Evolutionary conservation across 2,888 invertebrate species (phyloP).

Genomic region (Chloroclysta siterata): DNA sequence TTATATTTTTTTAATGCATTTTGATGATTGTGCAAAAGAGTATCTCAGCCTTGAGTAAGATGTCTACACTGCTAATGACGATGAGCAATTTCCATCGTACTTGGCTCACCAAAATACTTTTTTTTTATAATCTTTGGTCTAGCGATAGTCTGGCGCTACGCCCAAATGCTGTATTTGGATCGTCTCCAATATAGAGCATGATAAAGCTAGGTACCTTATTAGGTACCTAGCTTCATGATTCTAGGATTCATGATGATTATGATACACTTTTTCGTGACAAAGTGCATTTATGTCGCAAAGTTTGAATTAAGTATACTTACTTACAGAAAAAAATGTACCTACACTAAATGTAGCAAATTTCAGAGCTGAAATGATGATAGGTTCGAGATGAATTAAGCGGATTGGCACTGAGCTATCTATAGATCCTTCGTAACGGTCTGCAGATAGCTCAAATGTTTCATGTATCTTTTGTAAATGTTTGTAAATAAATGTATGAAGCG

Average conservation of each 20-base stretch:
- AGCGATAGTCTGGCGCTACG: conserved; percentile 29
- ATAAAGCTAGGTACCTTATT: conserved; percentile 13
- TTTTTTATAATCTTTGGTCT: conserved; percentile 21
- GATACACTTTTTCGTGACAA: not conserved
- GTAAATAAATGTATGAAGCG: too few species aligned
- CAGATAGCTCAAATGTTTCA: too few species aligned
- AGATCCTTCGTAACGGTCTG: too few species aligned
- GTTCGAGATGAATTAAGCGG: not conserved
- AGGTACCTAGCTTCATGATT: too few species aligned
- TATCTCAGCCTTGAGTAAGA: not conserved
- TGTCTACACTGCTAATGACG: not conserved
- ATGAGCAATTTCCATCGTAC: conserved; percentile 1
- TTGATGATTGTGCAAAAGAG: not conserved
- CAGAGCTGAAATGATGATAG: not conserved
- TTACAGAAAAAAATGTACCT: not conserved
- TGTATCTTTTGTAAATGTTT: too few species aligned
- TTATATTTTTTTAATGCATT: not conserved
- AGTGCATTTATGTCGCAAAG: not conserved
- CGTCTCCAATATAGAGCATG: conserved; percentile 13
- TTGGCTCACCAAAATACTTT: conserved; percentile 11
- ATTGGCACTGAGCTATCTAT: too few species aligned
- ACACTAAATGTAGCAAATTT: too few species aligned
- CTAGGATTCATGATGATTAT: conserved; percentile 15
- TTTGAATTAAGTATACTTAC: too few species aligned
- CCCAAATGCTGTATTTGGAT: conserved; percentile 31